Evolutionary conservation across 2,797 vertebrate species (phyloP), one percentile per base, ranked within the genome.

Genomic region (Melanotaenia trifasciata): DNA sequence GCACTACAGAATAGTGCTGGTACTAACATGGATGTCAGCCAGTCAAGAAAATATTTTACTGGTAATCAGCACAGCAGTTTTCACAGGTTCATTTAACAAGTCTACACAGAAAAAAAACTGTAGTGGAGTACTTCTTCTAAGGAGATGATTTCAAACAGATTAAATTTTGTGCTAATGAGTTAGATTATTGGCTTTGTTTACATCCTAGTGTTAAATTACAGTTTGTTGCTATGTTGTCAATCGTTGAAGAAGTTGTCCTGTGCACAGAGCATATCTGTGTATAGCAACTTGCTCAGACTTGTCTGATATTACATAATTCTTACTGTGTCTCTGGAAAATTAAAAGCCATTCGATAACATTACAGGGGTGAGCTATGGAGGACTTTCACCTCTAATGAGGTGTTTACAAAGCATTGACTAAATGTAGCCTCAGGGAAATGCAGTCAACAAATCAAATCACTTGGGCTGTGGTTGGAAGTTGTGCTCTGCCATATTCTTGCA

Each of bases 361-460:
- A 58, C 7, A 43, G 53, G 4, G 6, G n/a, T 58, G 18, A 40
- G 14, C 58, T 40, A 68, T 18, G 20, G 45, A 33, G 24, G 32
- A 5, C 56, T 72, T 22, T 67, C 59, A 58, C 28, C 62, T 64
- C 36, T 68, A 72, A 83, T 40, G 1, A 6, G 28, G 53, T 43
- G 53, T 70, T 64, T 61, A 35, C 73, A 75, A 33, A 67, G 61
- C 45, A 24, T 36, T 67, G 45, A 36, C 58, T 58, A 51, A 33
- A 62, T 45, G 63, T 66, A 51, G 47, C 74, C 74, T 68, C 24
- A 70, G 75, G 78, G 56, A 11, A 64, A 51, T 65, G 58, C 54
- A 67, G 67, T 80, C 73, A 84, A 89, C 70, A 83, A 35, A 58
- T 53, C 67, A 79, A 80, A 53, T 77, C 22, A 69, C 62, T 66